Evolutionary conservation across 1,140 invertebrate species (phyloP).

Genomic region (Ruditapes philippinarum): DNA sequence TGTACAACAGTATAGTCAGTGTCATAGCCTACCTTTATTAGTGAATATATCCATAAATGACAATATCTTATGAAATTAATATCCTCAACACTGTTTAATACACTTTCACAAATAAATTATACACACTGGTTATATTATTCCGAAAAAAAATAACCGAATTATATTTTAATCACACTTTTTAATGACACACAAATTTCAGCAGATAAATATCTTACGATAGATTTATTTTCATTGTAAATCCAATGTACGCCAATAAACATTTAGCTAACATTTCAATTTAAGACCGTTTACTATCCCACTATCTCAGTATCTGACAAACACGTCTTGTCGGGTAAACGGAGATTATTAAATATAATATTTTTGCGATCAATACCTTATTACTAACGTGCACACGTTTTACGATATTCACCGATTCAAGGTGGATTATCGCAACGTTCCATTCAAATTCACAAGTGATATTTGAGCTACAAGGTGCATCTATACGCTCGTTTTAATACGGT

Average conservation of each 20-base stretch:
- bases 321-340: not conserved
- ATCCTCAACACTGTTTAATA: not conserved
- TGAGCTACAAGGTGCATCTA: not conserved
- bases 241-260: slow-evolving; percentile 7
- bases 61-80: slow-evolving; percentile 7
- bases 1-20: not conserved
- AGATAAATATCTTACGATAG: slow-evolving; percentile 10
- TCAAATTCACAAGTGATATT: not conserved
- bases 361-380: slow-evolving; percentile 30
- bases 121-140: not conserved
- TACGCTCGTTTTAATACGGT: slow-evolving; percentile 37
- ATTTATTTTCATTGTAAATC: slow-evolving; percentile 15
- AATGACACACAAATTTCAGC: slow-evolving; percentile 9
- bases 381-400: slow-evolving; percentile 11
- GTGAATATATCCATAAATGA: not conserved
- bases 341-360: slow-evolving; percentile 53
- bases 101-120: not conserved
- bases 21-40: not conserved
- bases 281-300: not conserved
- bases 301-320: slow-evolving; percentile 18
- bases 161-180: slow-evolving; percentile 34
- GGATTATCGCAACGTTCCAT: slow-evolving; percentile 1
- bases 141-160: not conserved
- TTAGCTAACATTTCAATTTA: slow-evolving; percentile 38
- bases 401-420: slow-evolving; percentile 19